Percentiles rank a stretch among this genome's conserved stretches.
Evolutionary conservation across 1,140 invertebrate genomes (phyloP).

Genomic region (Ooceraea biroi): DNA sequence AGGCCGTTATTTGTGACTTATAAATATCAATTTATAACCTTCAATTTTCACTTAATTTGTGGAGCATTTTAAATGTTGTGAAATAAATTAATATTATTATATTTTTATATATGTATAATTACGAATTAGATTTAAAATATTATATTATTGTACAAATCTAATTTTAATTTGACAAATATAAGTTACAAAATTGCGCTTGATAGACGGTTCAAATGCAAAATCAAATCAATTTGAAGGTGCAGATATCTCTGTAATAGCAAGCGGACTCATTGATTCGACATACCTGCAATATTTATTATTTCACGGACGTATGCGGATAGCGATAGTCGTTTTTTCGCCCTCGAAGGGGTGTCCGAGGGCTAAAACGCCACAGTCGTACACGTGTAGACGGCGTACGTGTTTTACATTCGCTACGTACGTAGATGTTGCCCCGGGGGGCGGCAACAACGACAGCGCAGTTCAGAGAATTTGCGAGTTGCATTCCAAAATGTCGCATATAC

Average conservation of each 20-base stretch:
- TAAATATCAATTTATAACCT: not conserved
- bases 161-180: too few relatives aligned
- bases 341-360: not conserved
- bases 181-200: not conserved
- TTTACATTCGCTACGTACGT: conserved; percentile 7
- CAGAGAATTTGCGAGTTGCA: conserved; percentile 5
- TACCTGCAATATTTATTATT: conserved; percentile 23
- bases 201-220: not conserved
- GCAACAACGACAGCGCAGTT: not conserved
- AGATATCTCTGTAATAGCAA: not conserved
- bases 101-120: too few relatives aligned
- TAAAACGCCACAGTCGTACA: not conserved
- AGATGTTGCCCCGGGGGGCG: not conserved
- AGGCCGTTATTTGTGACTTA: not conserved
- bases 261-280: not conserved
- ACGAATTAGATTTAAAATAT: too few relatives aligned
- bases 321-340: not conserved
- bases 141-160: too few relatives aligned
- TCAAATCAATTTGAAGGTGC: conserved; percentile 1
- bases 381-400: not conserved
- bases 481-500: not conserved
- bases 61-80: not conserved
- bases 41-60: not conserved
- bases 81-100: not conserved
- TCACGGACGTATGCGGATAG: not conserved